Evolutionary conservation across 2,888 invertebrate species (phyloP).

Genomic region (Carcina quercana): DNA sequence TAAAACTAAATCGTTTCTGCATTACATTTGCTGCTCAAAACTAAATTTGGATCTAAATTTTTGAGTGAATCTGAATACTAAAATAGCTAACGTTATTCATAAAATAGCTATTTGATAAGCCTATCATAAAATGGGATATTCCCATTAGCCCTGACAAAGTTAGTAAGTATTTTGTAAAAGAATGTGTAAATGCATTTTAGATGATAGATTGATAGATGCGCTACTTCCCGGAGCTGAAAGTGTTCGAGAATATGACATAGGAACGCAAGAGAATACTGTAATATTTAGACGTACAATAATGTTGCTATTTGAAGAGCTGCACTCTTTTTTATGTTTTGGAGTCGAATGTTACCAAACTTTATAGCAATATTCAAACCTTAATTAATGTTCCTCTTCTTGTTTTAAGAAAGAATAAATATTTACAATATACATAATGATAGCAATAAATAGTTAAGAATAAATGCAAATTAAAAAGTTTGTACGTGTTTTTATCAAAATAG

Average conservation of each 20-base stretch:
- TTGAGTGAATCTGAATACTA: too few relatives aligned
- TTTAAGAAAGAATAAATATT: slow-evolving; percentile 75
- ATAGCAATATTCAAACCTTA: slow-evolving; percentile 69
- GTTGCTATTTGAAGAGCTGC: slow-evolving; percentile 74
- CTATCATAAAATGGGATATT: too few relatives aligned
- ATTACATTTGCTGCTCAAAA: too few relatives aligned
- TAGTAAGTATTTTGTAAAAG: slow-evolving; percentile 38
- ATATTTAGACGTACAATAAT: slow-evolving; percentile 34
- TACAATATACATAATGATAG: slow-evolving; percentile 71
- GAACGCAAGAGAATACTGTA: slow-evolving; percentile 24
- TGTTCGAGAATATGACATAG: slow-evolving; percentile 38
- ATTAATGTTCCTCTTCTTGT: slow-evolving; percentile 74
- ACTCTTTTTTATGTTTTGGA: slow-evolving; percentile 59
- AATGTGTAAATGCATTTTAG: slow-evolving; percentile 55
- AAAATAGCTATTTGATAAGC: too few relatives aligned
- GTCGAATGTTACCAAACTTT: slow-evolving; percentile 66
- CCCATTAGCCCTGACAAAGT: too few relatives aligned
- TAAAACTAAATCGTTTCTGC: too few relatives aligned
- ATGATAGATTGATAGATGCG: slow-evolving; percentile 71
- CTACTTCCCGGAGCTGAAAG: slow-evolving; percentile 62
- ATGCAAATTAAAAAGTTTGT: slow-evolving; percentile 70
- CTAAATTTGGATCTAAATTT: too few relatives aligned
- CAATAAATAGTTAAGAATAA: slow-evolving; percentile 64
- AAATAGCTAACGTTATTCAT: too few relatives aligned
- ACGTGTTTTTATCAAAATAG: slow-evolving; percentile 72